Conservation (phyloP, 92 coral and sea anemone genomes). For the Epizoanthus stellaris region DNA sequence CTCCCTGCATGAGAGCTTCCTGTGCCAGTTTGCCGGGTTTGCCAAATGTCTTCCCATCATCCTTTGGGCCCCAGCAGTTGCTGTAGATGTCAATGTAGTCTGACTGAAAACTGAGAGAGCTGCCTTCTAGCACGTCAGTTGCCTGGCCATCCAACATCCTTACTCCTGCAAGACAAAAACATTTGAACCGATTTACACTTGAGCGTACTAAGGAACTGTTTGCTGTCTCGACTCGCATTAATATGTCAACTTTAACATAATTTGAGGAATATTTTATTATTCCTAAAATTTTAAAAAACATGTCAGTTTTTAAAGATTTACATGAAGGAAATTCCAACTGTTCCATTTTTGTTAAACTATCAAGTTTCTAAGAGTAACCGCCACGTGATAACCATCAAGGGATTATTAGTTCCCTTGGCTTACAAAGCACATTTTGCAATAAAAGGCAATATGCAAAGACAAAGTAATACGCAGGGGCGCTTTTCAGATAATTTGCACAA, state of each 20-base stretch:
- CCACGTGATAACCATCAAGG: too few species aligned
- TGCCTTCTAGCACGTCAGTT: constrained; percentile 96
- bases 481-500: too few species aligned
- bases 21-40: constrained; percentile 99
- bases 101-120: constrained; percentile 96
- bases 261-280: too few species aligned
- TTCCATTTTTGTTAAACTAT: too few species aligned
- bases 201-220: neutral
- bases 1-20: constrained; percentile 97
- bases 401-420: too few species aligned
- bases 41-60: constrained; percentile 99
- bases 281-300: too few species aligned
- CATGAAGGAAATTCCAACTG: too few species aligned
- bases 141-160: constrained; percentile 99
- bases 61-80: constrained; percentile 99
- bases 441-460: too few species aligned
- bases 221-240: neutral
- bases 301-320: too few species aligned
- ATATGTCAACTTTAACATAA: neutral
- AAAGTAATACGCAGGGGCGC: too few species aligned
- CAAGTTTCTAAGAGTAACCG: too few species aligned
- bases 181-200: neutral
- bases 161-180: constrained; percentile 67
- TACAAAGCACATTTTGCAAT: too few species aligned
- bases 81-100: constrained; percentile 97